Base-by-base conservation (phyloP, 1,140 invertebrate genomes). In the Lineus longissimus region DNA sequence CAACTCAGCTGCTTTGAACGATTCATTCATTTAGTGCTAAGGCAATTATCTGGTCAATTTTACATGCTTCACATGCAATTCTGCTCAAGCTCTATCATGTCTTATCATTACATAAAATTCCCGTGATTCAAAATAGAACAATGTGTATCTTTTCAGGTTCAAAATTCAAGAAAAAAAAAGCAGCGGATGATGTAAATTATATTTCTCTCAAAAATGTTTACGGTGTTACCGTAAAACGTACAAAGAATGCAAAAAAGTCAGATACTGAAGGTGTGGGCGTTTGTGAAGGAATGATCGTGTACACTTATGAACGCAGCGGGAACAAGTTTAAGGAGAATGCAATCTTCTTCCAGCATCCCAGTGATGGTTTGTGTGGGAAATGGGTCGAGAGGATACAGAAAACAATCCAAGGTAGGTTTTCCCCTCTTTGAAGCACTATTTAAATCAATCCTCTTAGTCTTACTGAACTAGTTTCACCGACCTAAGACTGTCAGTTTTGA, bases 261-360 rank as follows among this genome's bases (percentile, higher is more conserved):
- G 67, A 66, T 25, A 13, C 56, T 0, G 72, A 74, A 30, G 73
- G 73, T 11, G 47, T 72, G 29, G 73, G 73, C 7, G 47, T 72
- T 23, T 71, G 70, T 67, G 56, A 68, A 23, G 73, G 73, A 0
- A 64, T 76, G 54, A 63, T 61, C n/a, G 45, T 75, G 9, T 69
- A 70, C 60, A 62, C 69, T 0, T 68, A 61, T 62, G 62, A 71
- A 25, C 30, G 22, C 6, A 69, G 72, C 40, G 65, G 66, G n/a
- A 73, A 70, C 41, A 59, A 58, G n/a, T 45, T 69, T 30, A 41
- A 54, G 43, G 70, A 71, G 22, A 59, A 57, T 62, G 43, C 65
- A 36, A 65, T 77, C 11, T 59, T 69, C 23, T 70, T 77, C 55
- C 71, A 76, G 63, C 75, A 77, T 62, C 74, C 73, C 1, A 74